Evolutionary conservation across 1,140 invertebrate species (phyloP), one percentile per base, ranked within the genome.

Genomic region (Magallana ariakensis): DNA sequence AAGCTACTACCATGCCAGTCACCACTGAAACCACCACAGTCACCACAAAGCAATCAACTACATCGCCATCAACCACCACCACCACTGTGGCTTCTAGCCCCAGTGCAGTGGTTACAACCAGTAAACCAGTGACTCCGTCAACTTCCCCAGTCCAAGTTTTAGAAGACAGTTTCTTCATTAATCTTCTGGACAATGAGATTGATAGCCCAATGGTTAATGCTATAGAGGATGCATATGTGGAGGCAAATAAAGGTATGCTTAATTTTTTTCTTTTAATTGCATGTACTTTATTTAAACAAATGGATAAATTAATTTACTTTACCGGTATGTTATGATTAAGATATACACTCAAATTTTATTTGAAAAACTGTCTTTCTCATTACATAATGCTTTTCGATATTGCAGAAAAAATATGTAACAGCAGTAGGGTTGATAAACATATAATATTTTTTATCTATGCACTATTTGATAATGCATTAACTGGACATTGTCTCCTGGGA

Each of bases 181-280:
- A 82, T 56, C 46, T 82, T 55, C 53, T 82, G 53, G 55, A 16
- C 9, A 13, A 55, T 16, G 80, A 82, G 1, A 22, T 82, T 16
- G 80, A 82, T 22, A n/a, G 0, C 11, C 19, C 80, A 0, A 9
- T 82, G 46, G 3, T 54, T 9, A 4, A 22, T 55, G 80, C 53
- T 82, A n/a, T 82, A 54, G 9, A 22, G 10, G 53, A 82, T 54
- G 80, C 80, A 53, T 82, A 56, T n/a, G n/a, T 82, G 19, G 80
- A 82, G 53, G 53, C 46, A 82, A 82, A 82, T 82, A 22, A 82
- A 82, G 80, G 80, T 82, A 10, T 33, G 33, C 33, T 33, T 33
- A 1, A 33, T 33, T 33, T 33, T n/a, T 33, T 33, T 33, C 33
- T 1, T 33, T 33, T 33, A 33, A 33, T 33, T 33, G 33, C 33